Evolutionary conservation across 2,113 vertebrate species (phyloP).

Genomic region (Centropus bengalensis): DNA sequence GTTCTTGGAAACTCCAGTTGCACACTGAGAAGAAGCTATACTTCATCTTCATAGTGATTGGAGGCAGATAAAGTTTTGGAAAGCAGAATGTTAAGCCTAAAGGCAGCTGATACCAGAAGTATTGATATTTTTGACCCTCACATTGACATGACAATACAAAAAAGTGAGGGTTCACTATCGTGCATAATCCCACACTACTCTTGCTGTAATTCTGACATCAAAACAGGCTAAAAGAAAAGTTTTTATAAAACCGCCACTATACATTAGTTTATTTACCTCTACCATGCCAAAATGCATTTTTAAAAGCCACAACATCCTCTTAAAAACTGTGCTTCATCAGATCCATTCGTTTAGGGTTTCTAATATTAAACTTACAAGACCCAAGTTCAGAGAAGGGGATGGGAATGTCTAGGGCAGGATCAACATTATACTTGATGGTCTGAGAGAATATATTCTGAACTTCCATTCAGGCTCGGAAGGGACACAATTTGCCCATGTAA

Average conservation of each 20-base stretch:
- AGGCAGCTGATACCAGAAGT: neutral
- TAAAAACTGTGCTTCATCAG: constrained; percentile 37
- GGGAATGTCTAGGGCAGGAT: neutral
- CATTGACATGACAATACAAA: neutral
- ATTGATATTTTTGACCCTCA: neutral
- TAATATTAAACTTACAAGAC: constrained; percentile 3
- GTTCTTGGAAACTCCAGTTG: neutral
- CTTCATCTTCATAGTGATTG: neutral
- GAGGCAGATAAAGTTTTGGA: neutral
- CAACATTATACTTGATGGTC: neutral
- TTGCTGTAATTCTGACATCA: neutral
- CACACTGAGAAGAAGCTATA: neutral
- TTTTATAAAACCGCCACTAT: neutral
- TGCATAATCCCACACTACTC: neutral
- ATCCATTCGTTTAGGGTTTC: constrained; percentile 25
- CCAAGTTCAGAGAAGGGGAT: constrained; percentile 4
- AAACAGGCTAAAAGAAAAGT: neutral
- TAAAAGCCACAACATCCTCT: constrained; percentile 43
- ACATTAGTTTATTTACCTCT: constrained; percentile 8
- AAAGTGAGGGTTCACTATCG: neutral
- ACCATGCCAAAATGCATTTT: constrained; percentile 31
- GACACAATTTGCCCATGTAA: neutral
- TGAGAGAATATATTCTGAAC: neutral
- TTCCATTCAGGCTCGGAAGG: neutral
- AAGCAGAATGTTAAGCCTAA: neutral